These are phyloP conservation scores for Miichthys miiuy DNA, from an alignment of 2,797 vertebrate genomes.

Conservation along the genomic window DNA sequence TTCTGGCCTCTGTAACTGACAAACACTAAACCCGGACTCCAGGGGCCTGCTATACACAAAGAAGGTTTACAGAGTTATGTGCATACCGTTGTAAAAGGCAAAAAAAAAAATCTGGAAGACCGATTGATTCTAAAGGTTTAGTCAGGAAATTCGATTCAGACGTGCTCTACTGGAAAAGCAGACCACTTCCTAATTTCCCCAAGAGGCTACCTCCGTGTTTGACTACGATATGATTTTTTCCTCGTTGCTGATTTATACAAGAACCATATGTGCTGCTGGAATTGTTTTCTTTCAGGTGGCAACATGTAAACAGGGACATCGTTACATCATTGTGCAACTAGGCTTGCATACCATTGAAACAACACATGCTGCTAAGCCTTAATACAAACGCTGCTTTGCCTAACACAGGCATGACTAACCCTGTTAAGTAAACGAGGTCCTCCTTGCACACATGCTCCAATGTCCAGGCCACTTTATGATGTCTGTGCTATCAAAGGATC, in stretches of 20 bases:
- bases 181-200: background rate
- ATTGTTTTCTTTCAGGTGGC: background rate
- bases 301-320: background rate
- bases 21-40: background rate
- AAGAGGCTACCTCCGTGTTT: background rate
- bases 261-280: background rate
- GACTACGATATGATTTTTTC: background rate
- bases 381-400: too few relatives aligned
- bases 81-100: background rate
- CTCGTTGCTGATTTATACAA: background rate
- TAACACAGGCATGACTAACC: background rate
- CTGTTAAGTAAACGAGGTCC: background rate
- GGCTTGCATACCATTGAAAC: background rate
- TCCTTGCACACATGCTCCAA: background rate
- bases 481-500: background rate
- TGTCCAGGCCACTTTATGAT: background rate
- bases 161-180: background rate
- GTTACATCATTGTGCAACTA: background rate
- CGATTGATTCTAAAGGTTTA: background rate
- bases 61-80: background rate
- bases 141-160: background rate
- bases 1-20: background rate
- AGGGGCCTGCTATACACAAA: background rate
- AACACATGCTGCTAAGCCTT: background rate
- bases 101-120: background rate